Evolutionary conservation across 2,113 vertebrate genomes (phyloP), one percentile per base, ranked within the genome.

Genomic region (Megalops atlanticus): DNA sequence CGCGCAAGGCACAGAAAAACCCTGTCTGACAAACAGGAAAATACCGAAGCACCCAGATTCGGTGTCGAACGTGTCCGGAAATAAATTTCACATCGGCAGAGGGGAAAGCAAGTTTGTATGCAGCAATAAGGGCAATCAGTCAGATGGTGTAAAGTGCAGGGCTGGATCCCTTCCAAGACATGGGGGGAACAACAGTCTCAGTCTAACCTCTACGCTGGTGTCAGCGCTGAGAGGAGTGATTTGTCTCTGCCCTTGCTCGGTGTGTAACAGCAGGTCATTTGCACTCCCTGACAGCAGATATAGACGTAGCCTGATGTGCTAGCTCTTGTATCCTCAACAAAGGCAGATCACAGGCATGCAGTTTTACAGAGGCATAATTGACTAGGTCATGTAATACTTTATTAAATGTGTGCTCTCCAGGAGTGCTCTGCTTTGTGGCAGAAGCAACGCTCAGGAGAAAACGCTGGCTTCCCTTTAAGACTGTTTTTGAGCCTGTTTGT

Each of bases 131-230:
- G 38, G 38, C 7, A 74, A 74, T 74, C 71, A 41, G 24, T 64
- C 38, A 27, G 36, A 15, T 18, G 1, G 6, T 36, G 11, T 64
- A 41, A 40, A 41, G 72, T 41, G 72, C 38, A 43, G 18, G 41
- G 41, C 41, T 39, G 72, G 36, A 21, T 41, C 21, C 2, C 35
- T n/a, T 40, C 38, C 36, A 74, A 41, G 36, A 74, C 38, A 24
- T 74, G 24, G 21, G n/a, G 72, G 38, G 72, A 38, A 49, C 40
- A 47, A 31, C 43, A 6, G n/a, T 76, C 74, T 76, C 43, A 76
- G 33, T 49, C 41, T 16, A n/a, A 47, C 74, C 43, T 76, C 49
- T 18, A 38, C 69, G 6, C 18, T 18, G 33, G 36, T 71, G 69
- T 35, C 35, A 8, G 16, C 31, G 2, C 69, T 71, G 69, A 38